A percentile compares a stretch with the other conserved stretches of the same genome.
These are phyloP conservation scores for Nephrocerus scutellatus DNA, from an alignment of 2,888 invertebrate species.

Conservation along the genomic window DNA sequence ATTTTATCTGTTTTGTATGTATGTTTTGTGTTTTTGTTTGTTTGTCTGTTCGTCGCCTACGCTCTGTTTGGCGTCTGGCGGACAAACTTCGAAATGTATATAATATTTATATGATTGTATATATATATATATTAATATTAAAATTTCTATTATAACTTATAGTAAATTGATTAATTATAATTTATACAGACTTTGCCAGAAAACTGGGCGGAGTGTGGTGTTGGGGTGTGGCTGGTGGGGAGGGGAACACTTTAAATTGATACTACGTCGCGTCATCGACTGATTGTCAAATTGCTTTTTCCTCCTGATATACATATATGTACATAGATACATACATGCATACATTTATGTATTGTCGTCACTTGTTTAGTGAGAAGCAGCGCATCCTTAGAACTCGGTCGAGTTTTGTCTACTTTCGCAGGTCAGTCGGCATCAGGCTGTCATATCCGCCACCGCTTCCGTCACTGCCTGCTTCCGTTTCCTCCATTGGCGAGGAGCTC, in stretches of 20 bases:
- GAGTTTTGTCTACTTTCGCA: slow-evolving; percentile 28
- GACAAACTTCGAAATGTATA: too few relatives aligned
- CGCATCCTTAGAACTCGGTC: slow-evolving; percentile 2
- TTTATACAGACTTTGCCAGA: slow-evolving; percentile 9
- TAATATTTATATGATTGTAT: too few relatives aligned
- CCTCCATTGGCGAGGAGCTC: slow-evolving; percentile 21
- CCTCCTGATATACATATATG: background rate
- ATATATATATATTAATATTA: too few relatives aligned
- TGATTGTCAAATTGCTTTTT: slow-evolving; percentile 10
- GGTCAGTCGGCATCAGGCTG: slow-evolving; percentile 25
- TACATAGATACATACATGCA: slow-evolving; percentile 3
- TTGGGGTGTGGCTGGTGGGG: too few relatives aligned
- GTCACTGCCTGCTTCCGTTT: slow-evolving; percentile 28
- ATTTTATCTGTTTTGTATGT: slow-evolving; percentile 17
- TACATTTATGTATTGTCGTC: slow-evolving; percentile 2
- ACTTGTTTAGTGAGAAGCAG: background rate
- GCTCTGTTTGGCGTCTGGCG: too few relatives aligned
- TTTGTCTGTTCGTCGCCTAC: too few relatives aligned
- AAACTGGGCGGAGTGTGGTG: slow-evolving; percentile 13
- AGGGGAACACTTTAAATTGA: too few relatives aligned
- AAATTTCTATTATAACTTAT: too few relatives aligned
- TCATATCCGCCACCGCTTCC: slow-evolving; percentile 23
- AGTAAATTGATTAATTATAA: background rate
- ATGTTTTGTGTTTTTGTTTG: slow-evolving; percentile 11
- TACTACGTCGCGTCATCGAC: too few relatives aligned